Evolutionary conservation across 64 coral and sea anemone species (phyloP), one percentile per base, ranked within the genome.

Genomic region (Porites australiensis): DNA sequence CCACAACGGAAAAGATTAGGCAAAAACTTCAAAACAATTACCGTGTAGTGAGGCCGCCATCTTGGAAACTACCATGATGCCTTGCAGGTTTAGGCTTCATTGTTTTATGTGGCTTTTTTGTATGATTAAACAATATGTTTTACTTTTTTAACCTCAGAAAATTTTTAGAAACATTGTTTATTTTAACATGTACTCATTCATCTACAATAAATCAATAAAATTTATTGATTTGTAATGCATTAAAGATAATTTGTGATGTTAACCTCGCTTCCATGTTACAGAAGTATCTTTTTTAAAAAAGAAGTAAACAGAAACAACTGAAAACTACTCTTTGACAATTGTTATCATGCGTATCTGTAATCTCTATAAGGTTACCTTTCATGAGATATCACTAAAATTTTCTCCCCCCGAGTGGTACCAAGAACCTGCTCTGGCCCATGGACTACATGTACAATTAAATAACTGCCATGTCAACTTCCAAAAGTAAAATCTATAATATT

Each of bases 261-360:
- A 66, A 19, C 63, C 8, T 66, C 27, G 63, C 50, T 75, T 75
- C 73, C 73, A 75, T 75, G 73, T 50, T 13, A 75, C 23, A 75
- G 73, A 0, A 50, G 18, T 19, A 49, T 75, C 50, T 75, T 75
- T 14, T 50, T 3, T 11, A 19, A 47, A 75, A 75, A 75, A 15
- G 11, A 37, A 37, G 27, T 37, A 37, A 37, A 37, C 27, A 37
- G 27, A 37, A 37, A 1, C 27, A 37, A 15, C 13, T 75, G 73
- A 50, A 75, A 75, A 47, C 46, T 75, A 75, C 73, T 75, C 73
- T 75, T 47, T 50, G 9, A 50, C 44, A 47, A 75, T 75, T 75
- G 73, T 2, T 50, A 75, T 75, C 73, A 15, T 15, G 73, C 50
- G 11, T 50, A 75, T 75, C 18, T 50, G 73, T 50, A 47, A 75